Evolutionary conservation across 1,140 invertebrate species (phyloP).

Genomic region (Limonius californicus): DNA sequence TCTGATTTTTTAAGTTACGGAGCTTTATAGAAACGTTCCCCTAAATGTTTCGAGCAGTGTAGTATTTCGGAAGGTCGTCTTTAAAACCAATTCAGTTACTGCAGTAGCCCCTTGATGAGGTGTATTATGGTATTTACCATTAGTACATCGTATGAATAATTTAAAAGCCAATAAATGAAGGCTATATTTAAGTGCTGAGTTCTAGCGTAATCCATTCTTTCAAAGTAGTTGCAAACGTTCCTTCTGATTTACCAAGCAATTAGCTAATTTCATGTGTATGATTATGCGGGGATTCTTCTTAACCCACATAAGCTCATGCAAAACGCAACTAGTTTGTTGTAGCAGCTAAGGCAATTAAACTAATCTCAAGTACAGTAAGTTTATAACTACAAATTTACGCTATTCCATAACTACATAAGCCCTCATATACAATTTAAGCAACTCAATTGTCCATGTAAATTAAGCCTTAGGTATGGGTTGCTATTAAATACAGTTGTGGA

Average conservation of each 20-base stretch:
- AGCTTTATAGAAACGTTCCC: too few relatives aligned
- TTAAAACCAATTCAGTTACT: too few relatives aligned
- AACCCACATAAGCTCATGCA: not conserved
- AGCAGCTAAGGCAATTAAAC: slow-evolving; percentile 29
- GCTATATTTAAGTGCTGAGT: too few relatives aligned
- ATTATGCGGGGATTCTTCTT: slow-evolving; percentile 4
- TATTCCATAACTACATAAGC: slow-evolving; percentile 35
- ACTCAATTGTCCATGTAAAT: slow-evolving; percentile 39
- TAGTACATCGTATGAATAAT: too few relatives aligned
- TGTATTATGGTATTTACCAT: too few relatives aligned
- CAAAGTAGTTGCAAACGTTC: not conserved
- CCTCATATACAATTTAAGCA: slow-evolving; percentile 36
- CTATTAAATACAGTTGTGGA: slow-evolving; percentile 11
- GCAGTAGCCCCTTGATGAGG: too few relatives aligned
- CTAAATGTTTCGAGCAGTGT: too few relatives aligned
- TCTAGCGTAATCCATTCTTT: too few relatives aligned
- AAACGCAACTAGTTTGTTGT: slow-evolving; percentile 13
- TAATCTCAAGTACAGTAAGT: slow-evolving; percentile 34
- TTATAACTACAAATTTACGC: slow-evolving; percentile 31
- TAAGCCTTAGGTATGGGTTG: slow-evolving; percentile 19
- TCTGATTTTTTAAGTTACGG: too few relatives aligned
- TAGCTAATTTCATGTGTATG: slow-evolving; percentile 3
- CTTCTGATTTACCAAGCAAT: not conserved
- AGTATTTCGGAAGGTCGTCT: too few relatives aligned
- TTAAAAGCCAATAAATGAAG: too few relatives aligned